Percentiles rank a stretch among this genome's conserved stretches.
phyloP scores from a whole-genome alignment of 30 jellyfish, hydroid and myxozoan species.

The Pelagia noctiluca region DNA sequence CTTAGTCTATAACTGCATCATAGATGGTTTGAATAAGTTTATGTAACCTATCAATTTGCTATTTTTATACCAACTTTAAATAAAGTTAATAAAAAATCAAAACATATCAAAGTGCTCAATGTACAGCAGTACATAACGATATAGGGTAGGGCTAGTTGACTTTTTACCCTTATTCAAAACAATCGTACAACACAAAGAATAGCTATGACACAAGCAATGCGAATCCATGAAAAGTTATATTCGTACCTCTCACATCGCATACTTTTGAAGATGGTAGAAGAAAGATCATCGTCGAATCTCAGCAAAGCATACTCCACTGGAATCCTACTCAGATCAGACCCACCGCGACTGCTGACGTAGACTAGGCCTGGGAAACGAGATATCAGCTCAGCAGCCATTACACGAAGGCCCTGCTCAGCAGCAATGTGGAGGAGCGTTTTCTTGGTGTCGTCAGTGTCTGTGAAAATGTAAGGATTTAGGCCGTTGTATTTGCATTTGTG shows the following conservation, averaged over 20 bases:
- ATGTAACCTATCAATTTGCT: no score
- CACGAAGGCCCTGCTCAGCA: conserved; percentile 73
- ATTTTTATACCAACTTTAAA: no score
- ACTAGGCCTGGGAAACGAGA: conserved; percentile 63
- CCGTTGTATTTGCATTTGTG: conserved; percentile 52
- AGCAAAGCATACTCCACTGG: conserved; percentile 82
- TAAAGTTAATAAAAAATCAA: no score
- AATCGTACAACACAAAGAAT: no score
- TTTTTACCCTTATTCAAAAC: no score
- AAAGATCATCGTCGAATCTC: conserved; percentile 70
- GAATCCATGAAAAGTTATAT: background rate
- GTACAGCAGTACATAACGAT: no score
- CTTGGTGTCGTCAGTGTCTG: conserved; percentile 27
- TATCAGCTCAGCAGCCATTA: conserved; percentile 47
- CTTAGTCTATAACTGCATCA: no score
- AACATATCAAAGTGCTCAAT: no score
- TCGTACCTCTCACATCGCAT: conserved; percentile 84
- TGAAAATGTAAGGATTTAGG: background rate
- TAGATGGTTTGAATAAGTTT: no score
- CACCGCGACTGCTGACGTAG: conserved; percentile 49
- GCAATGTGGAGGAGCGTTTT: conserved; percentile 79
- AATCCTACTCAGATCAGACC: conserved; percentile 13
- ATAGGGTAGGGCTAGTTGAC: no score
- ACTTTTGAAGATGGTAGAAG: conserved; percentile 55
- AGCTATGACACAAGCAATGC: background rate